Conservation (phyloP, 2,113 vertebrate species). For the Nettapus auritus region DNA sequence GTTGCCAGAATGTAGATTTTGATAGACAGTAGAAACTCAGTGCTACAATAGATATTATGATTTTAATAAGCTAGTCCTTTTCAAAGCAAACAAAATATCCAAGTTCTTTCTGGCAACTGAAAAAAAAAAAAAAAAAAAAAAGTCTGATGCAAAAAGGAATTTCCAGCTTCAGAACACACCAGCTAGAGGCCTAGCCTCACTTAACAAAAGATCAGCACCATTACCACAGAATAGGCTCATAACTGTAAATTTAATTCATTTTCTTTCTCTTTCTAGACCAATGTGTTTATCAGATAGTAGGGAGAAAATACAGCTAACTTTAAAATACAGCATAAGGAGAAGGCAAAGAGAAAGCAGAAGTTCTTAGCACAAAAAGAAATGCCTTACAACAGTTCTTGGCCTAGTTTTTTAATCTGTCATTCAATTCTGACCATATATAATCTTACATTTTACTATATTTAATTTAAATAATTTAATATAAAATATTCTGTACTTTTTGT, state of each 20-base stretch:
- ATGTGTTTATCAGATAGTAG: background rate
- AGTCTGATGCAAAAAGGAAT: background rate
- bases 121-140: background rate
- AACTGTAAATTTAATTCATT: background rate
- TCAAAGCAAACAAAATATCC: background rate
- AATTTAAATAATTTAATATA: background rate
- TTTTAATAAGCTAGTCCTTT: background rate
- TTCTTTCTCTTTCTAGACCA: background rate
- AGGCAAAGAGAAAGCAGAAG: background rate
- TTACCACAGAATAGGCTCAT: background rate
- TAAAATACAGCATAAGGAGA: background rate
- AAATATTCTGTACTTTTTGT: background rate
- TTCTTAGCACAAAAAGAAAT: background rate
- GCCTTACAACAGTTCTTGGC: background rate
- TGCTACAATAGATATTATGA: background rate
- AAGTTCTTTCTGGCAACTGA: background rate
- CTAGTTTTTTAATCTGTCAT: background rate
- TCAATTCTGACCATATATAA: background rate
- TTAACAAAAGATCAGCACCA: background rate
- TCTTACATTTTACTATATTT: background rate
- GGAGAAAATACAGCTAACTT: background rate
- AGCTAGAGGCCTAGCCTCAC: background rate
- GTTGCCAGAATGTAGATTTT: background rate
- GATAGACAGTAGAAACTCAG: slow-evolving; percentile 20
- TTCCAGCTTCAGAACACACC: background rate